These are phyloP conservation scores for Eupeodes luniger DNA, from an alignment of 2,888 invertebrate species.

Conservation along the genomic window DNA sequence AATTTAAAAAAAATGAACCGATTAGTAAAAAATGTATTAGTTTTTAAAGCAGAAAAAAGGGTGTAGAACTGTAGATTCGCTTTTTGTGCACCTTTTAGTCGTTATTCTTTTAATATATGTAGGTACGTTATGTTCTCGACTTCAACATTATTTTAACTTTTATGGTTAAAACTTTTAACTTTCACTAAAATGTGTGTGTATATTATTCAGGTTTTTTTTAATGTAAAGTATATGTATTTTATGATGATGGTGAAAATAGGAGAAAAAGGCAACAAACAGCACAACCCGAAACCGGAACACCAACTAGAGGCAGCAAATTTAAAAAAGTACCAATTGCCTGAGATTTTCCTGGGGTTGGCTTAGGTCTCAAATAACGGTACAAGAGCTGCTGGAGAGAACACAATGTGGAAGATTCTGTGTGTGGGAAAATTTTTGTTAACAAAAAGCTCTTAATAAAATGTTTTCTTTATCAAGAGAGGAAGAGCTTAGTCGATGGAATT, in stretches of 20 bases:
- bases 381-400: constrained; percentile 69
- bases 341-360: constrained; percentile 70
- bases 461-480: background rate
- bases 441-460: constrained; percentile 10
- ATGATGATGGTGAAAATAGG: constrained; percentile 80
- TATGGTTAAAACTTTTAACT: constrained; percentile 43
- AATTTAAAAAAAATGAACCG: constrained; percentile 18
- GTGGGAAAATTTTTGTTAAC: constrained; percentile 2
- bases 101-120: constrained; percentile 44
- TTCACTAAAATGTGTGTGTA: constrained; percentile 74
- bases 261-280: constrained; percentile 85
- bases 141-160: constrained; percentile 21
- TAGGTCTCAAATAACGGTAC: constrained; percentile 67
- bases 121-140: constrained; percentile 31
- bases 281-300: constrained; percentile 85
- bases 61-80: constrained; percentile 31
- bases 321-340: constrained; percentile 69
- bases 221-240: constrained; percentile 75
- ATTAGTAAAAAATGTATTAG: constrained; percentile 13
- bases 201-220: constrained; percentile 51
- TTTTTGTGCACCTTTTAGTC: constrained; percentile 59
- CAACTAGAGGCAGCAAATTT: constrained; percentile 82
- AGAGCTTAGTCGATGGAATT: constrained; percentile 18
- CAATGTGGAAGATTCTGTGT: constrained; percentile 11
- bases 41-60: constrained; percentile 43